A percentile compares a stretch with the other conserved stretches of the same genome.
These are phyloP conservation scores for Prionace glauca DNA, from an alignment of 2,797 vertebrate species.

Conservation along the genomic window DNA sequence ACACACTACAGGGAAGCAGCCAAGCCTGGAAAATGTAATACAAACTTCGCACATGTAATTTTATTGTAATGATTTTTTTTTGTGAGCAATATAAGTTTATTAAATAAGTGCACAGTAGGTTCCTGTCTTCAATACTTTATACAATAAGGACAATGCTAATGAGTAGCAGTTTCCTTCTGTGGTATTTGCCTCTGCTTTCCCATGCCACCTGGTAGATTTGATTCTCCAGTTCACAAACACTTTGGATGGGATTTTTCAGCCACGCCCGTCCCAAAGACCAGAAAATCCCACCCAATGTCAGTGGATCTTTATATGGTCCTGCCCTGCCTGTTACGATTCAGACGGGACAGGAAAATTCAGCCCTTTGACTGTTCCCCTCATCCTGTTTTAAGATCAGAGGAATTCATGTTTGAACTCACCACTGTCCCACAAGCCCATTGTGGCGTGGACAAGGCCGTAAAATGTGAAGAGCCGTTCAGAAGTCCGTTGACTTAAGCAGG, in stretches of 20 bases:
- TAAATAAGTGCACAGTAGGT: neutral
- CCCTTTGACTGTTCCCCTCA: neutral
- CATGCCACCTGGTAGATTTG: neutral
- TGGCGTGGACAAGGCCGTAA: too few relatives aligned
- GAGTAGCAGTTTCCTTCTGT: neutral
- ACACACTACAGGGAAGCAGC: neutral
- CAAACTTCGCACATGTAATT: neutral
- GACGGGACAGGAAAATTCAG: too few relatives aligned
- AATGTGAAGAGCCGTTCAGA: too few relatives aligned
- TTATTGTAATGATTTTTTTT: neutral
- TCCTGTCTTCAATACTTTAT: neutral
- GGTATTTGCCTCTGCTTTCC: neutral
- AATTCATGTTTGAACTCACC: neutral
- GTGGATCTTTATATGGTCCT: too few relatives aligned
- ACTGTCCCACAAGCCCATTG: neutral
- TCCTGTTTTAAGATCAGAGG: neutral
- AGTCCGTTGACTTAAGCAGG: too few relatives aligned
- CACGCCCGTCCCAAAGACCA: too few relatives aligned
- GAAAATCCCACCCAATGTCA: too few relatives aligned
- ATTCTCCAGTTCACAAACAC: neutral
- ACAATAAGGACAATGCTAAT: neutral
- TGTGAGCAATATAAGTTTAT: neutral
- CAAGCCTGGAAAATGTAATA: neutral
- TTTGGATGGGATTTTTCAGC: too few relatives aligned
- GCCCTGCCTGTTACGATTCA: too few relatives aligned